A percentile compares a stretch with the other conserved stretches of the same genome.
phyloP scores from a whole-genome alignment of 53 echinoderm and acorn worm genomes.

The Glandiceps talaboti region DNA sequence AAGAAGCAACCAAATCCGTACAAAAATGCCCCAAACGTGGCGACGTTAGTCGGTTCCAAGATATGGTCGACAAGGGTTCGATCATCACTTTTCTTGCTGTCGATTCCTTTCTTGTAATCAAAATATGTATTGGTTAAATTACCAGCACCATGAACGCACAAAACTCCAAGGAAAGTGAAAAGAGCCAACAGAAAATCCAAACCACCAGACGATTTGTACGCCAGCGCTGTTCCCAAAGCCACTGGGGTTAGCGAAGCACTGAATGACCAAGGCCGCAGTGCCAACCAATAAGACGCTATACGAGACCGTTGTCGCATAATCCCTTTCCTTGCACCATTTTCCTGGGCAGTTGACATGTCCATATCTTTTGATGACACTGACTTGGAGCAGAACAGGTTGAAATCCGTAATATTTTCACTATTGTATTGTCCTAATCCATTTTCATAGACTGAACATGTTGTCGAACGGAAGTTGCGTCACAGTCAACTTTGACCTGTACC shows the following conservation, averaged over 20 bases:
- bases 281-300: constrained; percentile 27
- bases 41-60: constrained; percentile 59
- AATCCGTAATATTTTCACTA: too few relatives aligned
- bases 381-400: too few relatives aligned
- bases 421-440: too few relatives aligned
- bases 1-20: constrained; percentile 70
- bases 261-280: constrained; percentile 87
- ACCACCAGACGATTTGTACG: constrained; percentile 41
- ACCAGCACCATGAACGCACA: constrained; percentile 89
- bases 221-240: constrained; percentile 62
- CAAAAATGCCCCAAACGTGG: constrained; percentile 64
- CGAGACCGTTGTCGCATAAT: neutral
- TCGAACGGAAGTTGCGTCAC: too few relatives aligned
- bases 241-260: constrained; percentile 75
- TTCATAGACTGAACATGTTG: too few relatives aligned
- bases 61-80: constrained; percentile 78
- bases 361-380: too few relatives aligned
- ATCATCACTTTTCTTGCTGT: constrained; percentile 91
- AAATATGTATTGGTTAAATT: constrained; percentile 93
- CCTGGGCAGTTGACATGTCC: too few relatives aligned
- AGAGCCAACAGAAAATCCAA: constrained; percentile 6
- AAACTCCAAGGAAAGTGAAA: constrained; percentile 21
- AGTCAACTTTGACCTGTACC: too few relatives aligned
- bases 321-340: neutral
- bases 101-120: constrained; percentile 85